Percentiles rank a stretch among this genome's conserved stretches.
phyloP scores from a whole-genome alignment of 2,797 vertebrate species.

The Perdix hodgsoniae region DNA sequence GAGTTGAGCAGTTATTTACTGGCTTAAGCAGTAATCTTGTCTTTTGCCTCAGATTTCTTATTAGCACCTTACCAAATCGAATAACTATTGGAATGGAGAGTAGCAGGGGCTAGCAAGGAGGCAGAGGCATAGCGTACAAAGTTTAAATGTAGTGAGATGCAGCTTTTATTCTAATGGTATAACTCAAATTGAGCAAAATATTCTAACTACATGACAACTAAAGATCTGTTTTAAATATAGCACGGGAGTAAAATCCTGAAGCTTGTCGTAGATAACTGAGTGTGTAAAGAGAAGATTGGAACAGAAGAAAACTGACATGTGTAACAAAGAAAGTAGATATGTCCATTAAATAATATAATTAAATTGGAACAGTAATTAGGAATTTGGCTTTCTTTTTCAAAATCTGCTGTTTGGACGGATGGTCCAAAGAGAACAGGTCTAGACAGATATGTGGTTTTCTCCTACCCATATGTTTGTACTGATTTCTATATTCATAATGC shows the following conservation, averaged over 20 bases:
- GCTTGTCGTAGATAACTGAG: not conserved
- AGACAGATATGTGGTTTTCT: not conserved
- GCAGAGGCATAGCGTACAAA: not conserved
- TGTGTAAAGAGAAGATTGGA: not conserved
- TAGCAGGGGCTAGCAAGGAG: fast-evolving
- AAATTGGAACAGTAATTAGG: not conserved
- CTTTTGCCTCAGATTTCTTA: not conserved
- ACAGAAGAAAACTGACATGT: not conserved
- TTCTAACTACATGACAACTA: not conserved
- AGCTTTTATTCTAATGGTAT: not conserved
- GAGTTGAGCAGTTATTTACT: not conserved
- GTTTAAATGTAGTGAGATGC: not conserved
- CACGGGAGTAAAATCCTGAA: not conserved
- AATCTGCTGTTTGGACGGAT: not conserved
- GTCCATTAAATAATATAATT: not conserved
- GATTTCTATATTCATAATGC: not conserved
- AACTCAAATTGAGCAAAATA: not conserved
- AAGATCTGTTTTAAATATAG: not conserved
- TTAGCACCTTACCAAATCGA: not conserved
- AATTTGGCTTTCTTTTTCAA: not conserved
- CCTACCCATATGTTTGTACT: not conserved
- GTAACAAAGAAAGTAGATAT: not conserved
- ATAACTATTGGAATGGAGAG: not conserved
- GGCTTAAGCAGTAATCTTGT: not conserved
- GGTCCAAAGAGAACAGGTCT: not conserved